Conservation (phyloP, 92 coral and sea anemone species). For the Epizoanthus fatuus region DNA sequence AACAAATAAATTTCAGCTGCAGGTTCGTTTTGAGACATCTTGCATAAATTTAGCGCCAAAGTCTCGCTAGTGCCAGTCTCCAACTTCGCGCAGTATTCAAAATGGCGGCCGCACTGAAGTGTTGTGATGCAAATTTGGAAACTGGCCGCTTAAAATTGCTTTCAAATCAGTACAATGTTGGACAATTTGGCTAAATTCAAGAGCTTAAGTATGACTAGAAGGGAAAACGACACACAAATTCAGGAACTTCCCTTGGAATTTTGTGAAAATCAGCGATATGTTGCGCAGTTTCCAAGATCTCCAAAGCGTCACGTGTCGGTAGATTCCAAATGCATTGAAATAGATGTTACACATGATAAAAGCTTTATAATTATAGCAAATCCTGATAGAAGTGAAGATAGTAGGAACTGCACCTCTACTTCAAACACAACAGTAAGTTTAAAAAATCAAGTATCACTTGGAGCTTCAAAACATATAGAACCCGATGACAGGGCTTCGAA, state of each 20-base stretch:
- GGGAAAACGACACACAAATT: constrained; percentile 8
- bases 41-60: constrained; percentile 58
- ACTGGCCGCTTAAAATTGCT: constrained; percentile 1
- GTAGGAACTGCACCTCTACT: neutral
- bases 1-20: constrained; percentile 29
- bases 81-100: constrained; percentile 6
- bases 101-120: constrained; percentile 18
- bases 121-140: constrained; percentile 3
- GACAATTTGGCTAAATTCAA: constrained; percentile 1
- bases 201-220: constrained; percentile 16
- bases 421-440: neutral
- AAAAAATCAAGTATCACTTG: neutral
- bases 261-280: constrained; percentile 11
- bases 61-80: constrained; percentile 30
- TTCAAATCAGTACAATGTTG: neutral
- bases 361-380: neutral
- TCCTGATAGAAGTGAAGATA: no score
- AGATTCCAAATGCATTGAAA: neutral
- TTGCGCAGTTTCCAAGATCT: constrained; percentile 1
- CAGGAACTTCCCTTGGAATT: neutral
- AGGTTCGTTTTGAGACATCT: constrained; percentile 26
- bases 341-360: neutral
- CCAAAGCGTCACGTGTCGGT: neutral
- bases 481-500: neutral
- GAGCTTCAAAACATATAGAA: neutral